Base-by-base conservation (phyloP, 2,797 vertebrate genomes). In the Chaenodraco wilsoni region DNA sequence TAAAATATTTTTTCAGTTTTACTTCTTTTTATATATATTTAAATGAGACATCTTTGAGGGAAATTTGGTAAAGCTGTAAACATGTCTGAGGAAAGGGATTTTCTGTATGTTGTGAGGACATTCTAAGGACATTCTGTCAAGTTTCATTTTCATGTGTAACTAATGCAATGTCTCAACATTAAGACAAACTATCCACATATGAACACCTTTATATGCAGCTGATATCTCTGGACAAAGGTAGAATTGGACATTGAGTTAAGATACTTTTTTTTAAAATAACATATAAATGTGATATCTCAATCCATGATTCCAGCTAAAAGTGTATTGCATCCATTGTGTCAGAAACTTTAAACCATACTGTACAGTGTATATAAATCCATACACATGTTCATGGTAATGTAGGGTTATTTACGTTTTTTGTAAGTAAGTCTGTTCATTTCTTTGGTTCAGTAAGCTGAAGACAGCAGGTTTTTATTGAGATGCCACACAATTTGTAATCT, bases 81-180 rank as follows among this genome's bases (percentile, higher is more conserved):
- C 13, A 2, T 0, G 6, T 40, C 0, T 2, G 23, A 23, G 23
- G 23, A 23, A 23, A 23, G 23, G 23, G 23, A 23, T 23, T 23
- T 23, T 23, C 23, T 23, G 23, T 23, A 23, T 23, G 0, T 37
- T 14, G 4, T 54, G 44, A 71, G 58, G 50, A 60, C 40, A 27
- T 9, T 76, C 63, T 54, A 40, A 71, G 58, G 54, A 60, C 40
- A 27, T 9, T 76, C 63, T 64, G 27, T 33, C 17, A 74, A 62
- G 33, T 61, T 69, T 74, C 19, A 21, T 3, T 49, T 67, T 63
- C 13, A 60, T 19, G 11, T 58, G 23, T 45, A 15, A 48, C 10
- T 9, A 58, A 13, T 33, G 21, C 5, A 1, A 0, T 55, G 37
- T 83, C 31, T 62, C 56, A 72, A 76, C 43, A 50, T 9, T 0